Conservation (phyloP, 2,113 vertebrate species). For the Galemys pyrenaicus region DNA sequence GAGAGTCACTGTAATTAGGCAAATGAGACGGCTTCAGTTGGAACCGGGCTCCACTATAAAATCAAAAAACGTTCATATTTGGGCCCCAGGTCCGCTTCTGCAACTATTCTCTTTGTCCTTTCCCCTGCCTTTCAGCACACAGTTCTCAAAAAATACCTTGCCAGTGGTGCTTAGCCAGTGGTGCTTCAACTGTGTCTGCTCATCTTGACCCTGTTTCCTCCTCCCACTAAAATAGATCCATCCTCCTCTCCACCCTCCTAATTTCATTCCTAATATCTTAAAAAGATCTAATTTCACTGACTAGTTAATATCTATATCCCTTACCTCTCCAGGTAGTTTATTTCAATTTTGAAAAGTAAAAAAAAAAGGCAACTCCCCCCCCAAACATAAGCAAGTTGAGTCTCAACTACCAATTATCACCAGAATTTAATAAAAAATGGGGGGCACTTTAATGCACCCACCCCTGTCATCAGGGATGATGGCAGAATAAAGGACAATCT, state of each 20-base stretch:
- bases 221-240: neutral
- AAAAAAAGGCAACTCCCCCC: too few relatives aligned
- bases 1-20: slow-evolving; percentile 54
- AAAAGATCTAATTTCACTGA: slow-evolving; percentile 12
- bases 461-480: neutral
- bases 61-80: neutral
- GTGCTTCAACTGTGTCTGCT: neutral
- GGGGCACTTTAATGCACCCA: neutral
- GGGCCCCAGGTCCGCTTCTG: neutral
- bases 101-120: neutral
- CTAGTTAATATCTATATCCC: neutral
- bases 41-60: slow-evolving; percentile 34
- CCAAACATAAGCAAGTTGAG: neutral
- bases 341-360: slow-evolving; percentile 57
- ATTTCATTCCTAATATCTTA: neutral
- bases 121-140: neutral
- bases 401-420: neutral
- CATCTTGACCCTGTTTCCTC: neutral
- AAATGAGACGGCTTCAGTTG: slow-evolving; percentile 37
- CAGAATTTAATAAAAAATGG: slow-evolving; percentile 37
- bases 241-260: neutral
- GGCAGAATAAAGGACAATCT: slow-evolving; percentile 2
- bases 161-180: neutral
- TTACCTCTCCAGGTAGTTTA: slow-evolving; percentile 20
- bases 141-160: neutral